Evolutionary conservation across 2,888 invertebrate species (phyloP), one percentile per base, ranked within the genome.

Genomic region (Cabera pusaria): DNA sequence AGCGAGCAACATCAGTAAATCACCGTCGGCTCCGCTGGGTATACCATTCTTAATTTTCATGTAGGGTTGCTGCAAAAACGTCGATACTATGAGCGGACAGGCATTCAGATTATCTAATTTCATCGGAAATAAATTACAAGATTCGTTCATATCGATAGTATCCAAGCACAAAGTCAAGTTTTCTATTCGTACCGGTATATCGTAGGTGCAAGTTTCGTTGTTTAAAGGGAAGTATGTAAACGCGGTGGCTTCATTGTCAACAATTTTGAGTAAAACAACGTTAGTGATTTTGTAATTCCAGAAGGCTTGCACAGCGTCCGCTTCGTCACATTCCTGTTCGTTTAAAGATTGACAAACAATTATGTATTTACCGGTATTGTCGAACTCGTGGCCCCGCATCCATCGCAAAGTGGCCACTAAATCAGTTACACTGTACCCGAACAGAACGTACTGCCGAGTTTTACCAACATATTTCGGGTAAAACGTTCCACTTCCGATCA

Each of bases 331-430:
- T 11, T 72, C 55, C n/a, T 34, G 19, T 1, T 26, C 17, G 18
- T 47, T 29, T 19, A 50, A 24, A 3, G 77, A 75, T 45, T 69
- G 59, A 38, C 86, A 85, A 26, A 79, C 47, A 5, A 83, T 53
- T n/a, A 85, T 66, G 42, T 64, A 77, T 42, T 67, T 73, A 0
- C 81, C 81, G 0, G 72, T 76, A 36, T 76, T 84, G 42, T 78
- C 73, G 29, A 77, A 75, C 36, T 64, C 39, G 28, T 65, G 56
- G 3, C 42, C 35, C 9, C 49, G 48, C 59, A 79, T 64, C 60
- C 67, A 68, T 9, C 59, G 36, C 6, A 86, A 44, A 37, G 70
- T 58, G 6, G 51, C 20, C 26, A 44, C 46, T 7, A 84, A 58
- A 18, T 69, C 52, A n/a, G 36, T 34, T 5, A 72, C 16, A 32